Percentiles rank a stretch among this genome's conserved stretches.
These are phyloP conservation scores for Drosophila mayaguana DNA, from an alignment of 2,888 invertebrate genomes.

Conservation along the genomic window DNA sequence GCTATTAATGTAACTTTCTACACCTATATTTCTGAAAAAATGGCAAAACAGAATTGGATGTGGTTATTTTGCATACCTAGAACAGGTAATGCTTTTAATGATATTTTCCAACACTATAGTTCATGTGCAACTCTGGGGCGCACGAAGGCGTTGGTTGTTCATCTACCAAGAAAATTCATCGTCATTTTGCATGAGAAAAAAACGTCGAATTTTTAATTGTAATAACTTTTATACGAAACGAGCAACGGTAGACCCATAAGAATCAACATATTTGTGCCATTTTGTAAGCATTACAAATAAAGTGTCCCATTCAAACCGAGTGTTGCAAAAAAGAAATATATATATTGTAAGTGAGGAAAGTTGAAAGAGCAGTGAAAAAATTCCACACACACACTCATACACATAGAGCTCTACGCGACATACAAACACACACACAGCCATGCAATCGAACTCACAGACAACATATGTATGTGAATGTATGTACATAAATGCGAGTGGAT, in stretches of 20 bases:
- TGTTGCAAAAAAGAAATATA: slow-evolving; percentile 56
- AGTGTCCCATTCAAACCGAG: slow-evolving; percentile 68
- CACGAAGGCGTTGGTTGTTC: slow-evolving; percentile 77
- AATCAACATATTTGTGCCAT: slow-evolving; percentile 76
- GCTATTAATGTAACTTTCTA: background rate
- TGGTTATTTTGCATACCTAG: background rate
- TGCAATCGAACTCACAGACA: slow-evolving; percentile 57
- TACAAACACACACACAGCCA: slow-evolving; percentile 54
- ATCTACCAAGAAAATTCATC: slow-evolving; percentile 80
- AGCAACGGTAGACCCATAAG: slow-evolving; percentile 65
- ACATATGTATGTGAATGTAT: slow-evolving; percentile 33
- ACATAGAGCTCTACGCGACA: slow-evolving; percentile 49
- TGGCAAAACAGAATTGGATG: background rate
- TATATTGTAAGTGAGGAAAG: slow-evolving; percentile 74
- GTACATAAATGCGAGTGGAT: slow-evolving; percentile 64
- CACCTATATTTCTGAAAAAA: background rate
- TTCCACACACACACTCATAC: slow-evolving; percentile 71
- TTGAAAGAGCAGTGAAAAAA: slow-evolving; percentile 78
- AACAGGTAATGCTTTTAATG: slow-evolving; percentile 8
- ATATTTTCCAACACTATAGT: slow-evolving; percentile 35
- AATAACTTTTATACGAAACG: slow-evolving; percentile 70
- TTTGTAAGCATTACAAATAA: slow-evolving; percentile 60
- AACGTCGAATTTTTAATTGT: slow-evolving; percentile 72
- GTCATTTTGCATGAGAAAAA: slow-evolving; percentile 82
- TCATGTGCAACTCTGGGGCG: slow-evolving; percentile 57